These are phyloP conservation scores for Coecobrya sp. DNA, from an alignment of 2,888 invertebrate species.

Conservation along the genomic window DNA sequence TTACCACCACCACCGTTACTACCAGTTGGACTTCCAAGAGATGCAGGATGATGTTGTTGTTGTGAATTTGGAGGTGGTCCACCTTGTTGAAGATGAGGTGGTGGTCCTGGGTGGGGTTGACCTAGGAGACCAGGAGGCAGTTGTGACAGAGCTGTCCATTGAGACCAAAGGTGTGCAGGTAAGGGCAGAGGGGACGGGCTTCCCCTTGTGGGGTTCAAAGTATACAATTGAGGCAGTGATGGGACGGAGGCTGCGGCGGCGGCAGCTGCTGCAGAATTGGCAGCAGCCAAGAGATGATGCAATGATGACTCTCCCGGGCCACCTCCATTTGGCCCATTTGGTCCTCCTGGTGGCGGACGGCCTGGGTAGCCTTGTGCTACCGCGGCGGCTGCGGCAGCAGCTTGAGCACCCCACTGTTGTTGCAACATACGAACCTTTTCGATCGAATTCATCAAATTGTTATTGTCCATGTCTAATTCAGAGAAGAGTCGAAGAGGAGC, in stretches of 20 bases:
- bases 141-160: slow-evolving; percentile 87
- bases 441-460: slow-evolving; percentile 89
- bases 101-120: slow-evolving; percentile 81
- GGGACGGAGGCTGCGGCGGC: slow-evolving; percentile 86
- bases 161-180: slow-evolving; percentile 88
- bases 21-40: slow-evolving; percentile 71
- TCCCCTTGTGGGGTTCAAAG: slow-evolving; percentile 86
- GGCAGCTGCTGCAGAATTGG: slow-evolving; percentile 84
- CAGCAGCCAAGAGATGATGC: slow-evolving; percentile 85
- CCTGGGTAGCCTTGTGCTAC: slow-evolving; percentile 69
- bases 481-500: slow-evolving; percentile 89
- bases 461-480: slow-evolving; percentile 89
- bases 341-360: slow-evolving; percentile 61
- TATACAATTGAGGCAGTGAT: slow-evolving; percentile 87
- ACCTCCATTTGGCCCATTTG: slow-evolving; percentile 71
- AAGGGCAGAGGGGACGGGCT: slow-evolving; percentile 87
- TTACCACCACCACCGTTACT: slow-evolving; percentile 61
- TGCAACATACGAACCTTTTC: slow-evolving; percentile 88
- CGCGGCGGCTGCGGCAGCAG: slow-evolving; percentile 80
- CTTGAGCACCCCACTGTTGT: slow-evolving; percentile 85
- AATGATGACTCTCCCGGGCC: slow-evolving; percentile 81
- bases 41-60: slow-evolving; percentile 75
- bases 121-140: slow-evolving; percentile 86
- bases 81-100: slow-evolving; percentile 86
- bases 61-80: slow-evolving; percentile 86